Conservation (phyloP, 2,797 vertebrate species). For the Crypturellus tataupa region DNA sequence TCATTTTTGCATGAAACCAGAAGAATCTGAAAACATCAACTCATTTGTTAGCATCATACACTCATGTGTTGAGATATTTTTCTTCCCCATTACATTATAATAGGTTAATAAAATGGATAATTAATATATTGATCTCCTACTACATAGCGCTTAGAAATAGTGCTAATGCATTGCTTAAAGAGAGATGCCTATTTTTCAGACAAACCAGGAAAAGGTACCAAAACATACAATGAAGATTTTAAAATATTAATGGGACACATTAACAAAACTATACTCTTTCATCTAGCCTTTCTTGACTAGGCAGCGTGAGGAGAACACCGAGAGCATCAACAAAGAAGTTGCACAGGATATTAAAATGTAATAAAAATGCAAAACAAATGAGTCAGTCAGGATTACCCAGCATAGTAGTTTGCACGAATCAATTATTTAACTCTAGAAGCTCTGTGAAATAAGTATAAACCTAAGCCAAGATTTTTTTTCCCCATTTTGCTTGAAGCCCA, state of each 20-base stretch:
- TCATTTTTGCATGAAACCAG: not conserved
- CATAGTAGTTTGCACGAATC: not conserved
- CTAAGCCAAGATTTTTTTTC: not conserved
- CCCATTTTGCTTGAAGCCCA: not conserved
- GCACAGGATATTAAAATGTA: not conserved
- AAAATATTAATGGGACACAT: conserved; percentile 18
- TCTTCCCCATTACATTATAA: not conserved
- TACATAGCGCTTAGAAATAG: not conserved
- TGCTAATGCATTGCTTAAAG: not conserved
- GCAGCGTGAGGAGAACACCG: not conserved
- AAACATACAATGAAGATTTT: not conserved
- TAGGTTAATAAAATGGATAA: not conserved
- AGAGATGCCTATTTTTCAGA: not conserved
- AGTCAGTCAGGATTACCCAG: not conserved
- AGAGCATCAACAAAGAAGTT: not conserved
- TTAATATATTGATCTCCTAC: not conserved
- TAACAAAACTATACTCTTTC: not conserved
- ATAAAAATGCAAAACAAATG: conserved; percentile 13
- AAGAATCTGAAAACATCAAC: not conserved
- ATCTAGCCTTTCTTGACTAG: not conserved
- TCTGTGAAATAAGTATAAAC: not conserved
- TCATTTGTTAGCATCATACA: not conserved
- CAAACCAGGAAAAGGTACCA: not conserved
- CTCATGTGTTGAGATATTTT: not conserved
- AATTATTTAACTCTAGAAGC: not conserved